Evolutionary conservation across 2,888 invertebrate genomes (phyloP), one percentile per base, ranked within the genome.

Genomic region (Phaonia tiefii): DNA sequence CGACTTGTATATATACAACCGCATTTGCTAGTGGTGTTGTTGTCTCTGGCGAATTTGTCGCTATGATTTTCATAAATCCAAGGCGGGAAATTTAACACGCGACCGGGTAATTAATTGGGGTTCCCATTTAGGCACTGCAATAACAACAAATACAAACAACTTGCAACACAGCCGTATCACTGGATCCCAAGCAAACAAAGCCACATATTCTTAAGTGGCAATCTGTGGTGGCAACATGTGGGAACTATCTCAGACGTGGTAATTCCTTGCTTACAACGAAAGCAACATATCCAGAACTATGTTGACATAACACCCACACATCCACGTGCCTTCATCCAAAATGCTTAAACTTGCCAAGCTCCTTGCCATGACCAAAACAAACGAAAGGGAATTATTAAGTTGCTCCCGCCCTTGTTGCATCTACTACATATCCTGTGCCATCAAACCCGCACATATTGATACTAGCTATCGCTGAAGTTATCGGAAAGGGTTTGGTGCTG

Each of bases 21-120:
- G n/a, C n/a, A n/a, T n/a, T n/a, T n/a, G n/a, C n/a, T n/a, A n/a
- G n/a, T n/a, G n/a, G 13, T 80, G n/a, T 70, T 26, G 70, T 74
- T 66, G 74, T 74, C 77, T 80, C 77, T 74, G 71, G 56, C 71
- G 74, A 67, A 66, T 74, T 39, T 73, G 70, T 71, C 76, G 65
- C 66, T 76, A 42, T 67, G 71, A 77, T 67, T 81, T 77, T 71
- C 86, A 87, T 88, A 88, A 88, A 87, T 87, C 85, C 85, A 83
- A 80, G 67, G 84, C 85, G 87, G 86, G 87, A 88, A 87, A 87
- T 88, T n/a, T 88, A 87, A 86, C 84, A 85, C 85, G 85, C 85
- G 84, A 83, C 84, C 83, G 80, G 71, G 73, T 65, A 82, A 79
- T 79, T 79, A 72, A 79, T 75, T 72, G 65, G 46, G 51, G 51